Base-by-base conservation (phyloP, 2,113 vertebrate species). In the Charina bottae region DNA sequence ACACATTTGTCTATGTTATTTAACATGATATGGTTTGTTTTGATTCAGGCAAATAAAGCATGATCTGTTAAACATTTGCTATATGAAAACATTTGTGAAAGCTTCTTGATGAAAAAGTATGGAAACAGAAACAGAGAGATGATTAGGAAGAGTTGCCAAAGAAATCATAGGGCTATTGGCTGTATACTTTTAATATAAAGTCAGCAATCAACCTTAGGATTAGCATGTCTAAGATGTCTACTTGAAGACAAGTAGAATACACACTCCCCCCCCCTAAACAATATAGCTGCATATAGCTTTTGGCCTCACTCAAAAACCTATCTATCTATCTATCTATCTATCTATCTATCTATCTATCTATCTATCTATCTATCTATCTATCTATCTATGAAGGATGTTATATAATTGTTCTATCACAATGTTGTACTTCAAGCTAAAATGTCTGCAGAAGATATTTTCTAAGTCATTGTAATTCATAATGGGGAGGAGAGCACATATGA, bases 391-490 rank as follows among this genome's bases (percentile, higher is more conserved):
- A 92, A 94, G 55, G 93, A 59, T 59, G 33, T 93, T 92, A 93
- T 94, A 91, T 94, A 15, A 6, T 3, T n/a, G 68, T 58, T 90
- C n/a, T 87, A 91, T 90, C 64, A 62, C 54, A 94, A 87, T 68
- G 42, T 15, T 89, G 46, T 46, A 11, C 89, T 88, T 87, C 93
- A 93, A 93, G 24, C 86, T 92, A 90, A 85, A 95, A 96, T 89
- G n/a, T 95, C 94, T 95, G 91, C 94, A 94, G 72, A 95, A 96
- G 87, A 92, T 64, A 49, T 92, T 68, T 92, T 94, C 94, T 72
- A 94, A 91, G 93, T 93, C 94, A 95, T 95, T 92, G 85, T 95
- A 95, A 95, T 93, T 97, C 95, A 96, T 94, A 94, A 90, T 85
- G 42, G 72, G 95, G 85, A 95, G 90, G 64, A 93, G 87, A 95